These are phyloP conservation scores for Trypoxylon attenuatum DNA, from an alignment of 2,888 invertebrate species.

Conservation along the genomic window DNA sequence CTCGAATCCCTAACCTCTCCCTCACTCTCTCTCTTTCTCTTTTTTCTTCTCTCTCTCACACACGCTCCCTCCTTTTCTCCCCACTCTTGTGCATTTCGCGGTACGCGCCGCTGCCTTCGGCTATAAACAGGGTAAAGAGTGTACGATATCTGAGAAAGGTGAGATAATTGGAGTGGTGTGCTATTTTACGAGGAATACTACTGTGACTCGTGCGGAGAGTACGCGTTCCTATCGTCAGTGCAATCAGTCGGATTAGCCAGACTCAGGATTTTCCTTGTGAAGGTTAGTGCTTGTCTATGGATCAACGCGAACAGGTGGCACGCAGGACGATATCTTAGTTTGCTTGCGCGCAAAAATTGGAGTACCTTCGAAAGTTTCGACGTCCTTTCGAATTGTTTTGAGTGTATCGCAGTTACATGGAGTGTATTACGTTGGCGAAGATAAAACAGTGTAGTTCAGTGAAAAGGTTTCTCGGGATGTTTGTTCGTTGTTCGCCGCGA, in stretches of 20 bases:
- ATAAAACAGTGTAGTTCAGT: not conserved
- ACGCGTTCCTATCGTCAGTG: not conserved
- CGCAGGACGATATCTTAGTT: not conserved
- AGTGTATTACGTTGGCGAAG: not conserved
- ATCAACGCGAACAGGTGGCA: conserved; percentile 36
- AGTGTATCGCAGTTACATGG: not conserved
- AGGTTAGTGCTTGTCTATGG: not conserved
- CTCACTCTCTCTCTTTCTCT: no score
- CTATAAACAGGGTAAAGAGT: not conserved
- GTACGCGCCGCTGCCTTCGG: not conserved
- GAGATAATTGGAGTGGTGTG: not conserved
- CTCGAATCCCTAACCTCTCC: no score
- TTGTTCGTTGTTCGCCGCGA: conserved; percentile 10
- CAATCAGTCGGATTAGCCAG: not conserved
- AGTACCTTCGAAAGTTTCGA: not conserved
- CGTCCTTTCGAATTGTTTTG: not conserved
- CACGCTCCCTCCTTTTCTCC: no score
- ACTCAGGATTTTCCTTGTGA: not conserved
- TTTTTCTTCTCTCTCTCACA: no score
- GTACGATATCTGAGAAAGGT: not conserved
- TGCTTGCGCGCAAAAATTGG: not conserved
- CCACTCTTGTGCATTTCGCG: no score
- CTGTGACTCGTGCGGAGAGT: not conserved
- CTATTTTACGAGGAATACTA: not conserved
- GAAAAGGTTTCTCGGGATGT: not conserved